Base-by-base conservation (phyloP, 2,888 invertebrate species). In the Gari tellinella region DNA sequence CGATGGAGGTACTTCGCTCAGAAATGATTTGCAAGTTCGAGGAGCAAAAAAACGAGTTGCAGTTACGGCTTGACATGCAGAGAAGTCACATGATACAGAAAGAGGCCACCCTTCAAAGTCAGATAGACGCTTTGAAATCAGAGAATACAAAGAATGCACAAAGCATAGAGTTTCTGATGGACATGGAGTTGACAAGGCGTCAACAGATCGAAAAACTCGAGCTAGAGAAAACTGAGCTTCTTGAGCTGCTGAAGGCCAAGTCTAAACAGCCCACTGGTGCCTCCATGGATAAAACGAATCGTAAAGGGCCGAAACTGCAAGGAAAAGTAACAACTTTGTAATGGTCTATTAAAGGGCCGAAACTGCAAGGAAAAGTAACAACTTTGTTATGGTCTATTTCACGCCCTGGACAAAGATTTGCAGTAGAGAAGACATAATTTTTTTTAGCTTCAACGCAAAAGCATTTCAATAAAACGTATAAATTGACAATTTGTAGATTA, bases 31-130 rank as follows among this genome's bases (percentile, higher is more conserved):
- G 84, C 40, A 86, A 85, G 63, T 75, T 85, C 52, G 86, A 86
- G 23, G 89, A 88, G n/a, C 84, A 84, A 70, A 82, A 79, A 45
- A 67, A 77, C 25, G 89, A 89, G 57, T 83, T 86, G 82, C 87
- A 87, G 55, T 64, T 87, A 15, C 52, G 88, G n/a, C 75, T 89
- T 15, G 88, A 88, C 69, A 84, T 86, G 76, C 89, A 89, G 68
- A 57, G 88, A 55, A 83, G 85, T 72, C 86, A 89, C 66, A 88
- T 89, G 89, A 81, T 89, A 7, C 83, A 88, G 63, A 83, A 86
- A 53, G 88, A 89, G 66, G 68, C 85, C 0, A 72, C 70, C 5
- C 78, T 86, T 63, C 87, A 88, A 52, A 64, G 72, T 55, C 82
- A 88, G 63, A 76, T 89, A 31, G 84, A 86, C 37, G 82, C 81